Conservation (phyloP, 1,140 invertebrate genomes). For the Trachymyrmex septentrionalis region DNA sequence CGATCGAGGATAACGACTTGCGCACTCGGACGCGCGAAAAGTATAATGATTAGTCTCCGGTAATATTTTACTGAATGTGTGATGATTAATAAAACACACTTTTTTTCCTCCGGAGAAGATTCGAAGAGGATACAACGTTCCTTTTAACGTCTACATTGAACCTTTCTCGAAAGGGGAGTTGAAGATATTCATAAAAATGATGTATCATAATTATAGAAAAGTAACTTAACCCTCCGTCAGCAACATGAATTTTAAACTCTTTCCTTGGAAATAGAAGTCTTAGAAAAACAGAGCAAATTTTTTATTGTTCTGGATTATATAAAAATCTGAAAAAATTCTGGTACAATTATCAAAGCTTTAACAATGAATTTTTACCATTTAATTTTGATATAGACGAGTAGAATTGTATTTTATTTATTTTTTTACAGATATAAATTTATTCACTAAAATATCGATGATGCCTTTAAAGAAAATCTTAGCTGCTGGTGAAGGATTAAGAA, state of each 20-base stretch:
- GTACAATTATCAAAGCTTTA: too few species aligned
- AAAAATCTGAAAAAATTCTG: too few species aligned
- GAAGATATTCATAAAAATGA: slow-evolving; percentile 1
- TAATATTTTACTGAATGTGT: background rate
- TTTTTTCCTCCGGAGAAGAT: background rate
- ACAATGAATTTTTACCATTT: too few species aligned
- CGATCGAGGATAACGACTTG: slow-evolving; percentile 19
- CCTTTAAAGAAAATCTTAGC: too few species aligned
- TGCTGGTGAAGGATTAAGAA: background rate
- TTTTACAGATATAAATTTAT: too few species aligned
- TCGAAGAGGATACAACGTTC: background rate
- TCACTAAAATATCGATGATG: too few species aligned
- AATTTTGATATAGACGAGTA: too few species aligned
- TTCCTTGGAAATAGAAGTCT: too few species aligned
- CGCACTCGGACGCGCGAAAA: slow-evolving; percentile 19
- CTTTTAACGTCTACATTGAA: background rate
- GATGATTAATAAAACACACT: background rate
- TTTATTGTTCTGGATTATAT: too few species aligned
- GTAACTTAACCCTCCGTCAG: background rate
- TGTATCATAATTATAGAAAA: background rate
- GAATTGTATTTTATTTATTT: too few species aligned
- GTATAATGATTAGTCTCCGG: slow-evolving; percentile 11
- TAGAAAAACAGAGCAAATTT: too few species aligned
- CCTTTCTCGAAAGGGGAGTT: background rate
- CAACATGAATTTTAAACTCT: too few species aligned